Evolutionary conservation across 2,888 invertebrate genomes (phyloP), one percentile per base, ranked within the genome.

Genomic region (Poecilobothrus nobilitatus): DNA sequence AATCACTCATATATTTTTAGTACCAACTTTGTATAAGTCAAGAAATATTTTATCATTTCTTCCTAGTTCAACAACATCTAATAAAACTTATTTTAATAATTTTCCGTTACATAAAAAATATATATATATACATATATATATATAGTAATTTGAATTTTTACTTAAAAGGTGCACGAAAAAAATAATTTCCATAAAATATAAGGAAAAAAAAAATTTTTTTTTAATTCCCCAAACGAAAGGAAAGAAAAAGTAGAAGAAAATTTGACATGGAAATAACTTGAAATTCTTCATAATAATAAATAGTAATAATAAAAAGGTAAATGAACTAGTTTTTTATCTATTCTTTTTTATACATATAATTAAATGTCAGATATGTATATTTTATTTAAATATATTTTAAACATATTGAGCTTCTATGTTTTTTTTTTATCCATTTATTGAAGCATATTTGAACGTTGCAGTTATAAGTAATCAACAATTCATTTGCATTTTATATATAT

Each of bases 271-370:
- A 18, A 53, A 53, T 53, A 53, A n/a, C n/a, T 18, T 53, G 53
- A 53, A 53, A 53, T 12, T 6, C 9, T 18, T 15, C 18, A 53
- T 53, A 18, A 53, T 18, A 53, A 53, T 53, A 53, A n/a, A 53
- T 27, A 27, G 27, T 5, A 53, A 53, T 18, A 53, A 53, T 18
- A 53, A 18, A 41, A 53, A 53, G 53, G 15, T 53, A 18, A 53
- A 53, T 53, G 53, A 53, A 53, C 53, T 53, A 53, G 53, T 53
- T 53, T 53, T 53, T 53, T 53, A 53, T 53, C 53, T 53, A 53
- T 53, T 41, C n/a, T 6, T 53, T n/a, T n/a, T n/a, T n/a, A n/a
- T n/a, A n/a, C n/a, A 53, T 53, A n/a, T n/a, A 53, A 53, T 37
- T 37, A 37, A 10, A 37, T 8, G 7, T 18, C 53, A n/a, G 15